Evolutionary conservation across 2,113 vertebrate genomes (phyloP).

Genomic region (Vulpes vulpes): DNA sequence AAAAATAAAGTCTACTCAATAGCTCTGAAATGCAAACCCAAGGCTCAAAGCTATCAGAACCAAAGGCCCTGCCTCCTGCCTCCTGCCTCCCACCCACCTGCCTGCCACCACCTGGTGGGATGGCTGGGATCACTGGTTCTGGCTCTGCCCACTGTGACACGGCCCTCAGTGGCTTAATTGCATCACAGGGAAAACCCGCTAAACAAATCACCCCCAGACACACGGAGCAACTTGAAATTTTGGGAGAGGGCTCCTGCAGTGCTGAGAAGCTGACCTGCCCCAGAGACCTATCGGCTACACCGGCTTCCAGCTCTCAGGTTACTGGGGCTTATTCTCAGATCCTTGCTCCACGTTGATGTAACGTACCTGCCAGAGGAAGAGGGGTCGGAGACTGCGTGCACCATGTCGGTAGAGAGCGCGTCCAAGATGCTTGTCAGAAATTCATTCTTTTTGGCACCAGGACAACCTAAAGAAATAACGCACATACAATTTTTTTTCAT

Average conservation of each 20-base stretch:
- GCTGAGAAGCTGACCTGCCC: too few relatives aligned
- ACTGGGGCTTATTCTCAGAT: accelerated
- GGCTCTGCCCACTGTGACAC: accelerated
- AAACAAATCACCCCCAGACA: accelerated
- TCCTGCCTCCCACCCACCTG: accelerated
- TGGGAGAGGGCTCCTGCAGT: accelerated
- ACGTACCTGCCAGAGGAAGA: constrained; percentile 92
- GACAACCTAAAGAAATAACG: constrained; percentile 92
- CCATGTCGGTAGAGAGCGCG: constrained; percentile 98
- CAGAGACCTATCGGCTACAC: accelerated
- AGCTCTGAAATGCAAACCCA: background rate
- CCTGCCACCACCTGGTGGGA: accelerated
- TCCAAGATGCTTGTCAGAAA: constrained; percentile 98
- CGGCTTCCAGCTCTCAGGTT: accelerated
- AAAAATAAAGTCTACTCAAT: too few relatives aligned
- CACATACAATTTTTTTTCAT: background rate
- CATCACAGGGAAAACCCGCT: background rate
- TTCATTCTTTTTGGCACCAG: constrained; percentile 96
- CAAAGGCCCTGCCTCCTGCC: accelerated
- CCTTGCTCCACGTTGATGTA: accelerated
- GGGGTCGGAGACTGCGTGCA: constrained; percentile 96
- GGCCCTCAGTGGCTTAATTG: accelerated
- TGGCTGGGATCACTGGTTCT: too few relatives aligned
- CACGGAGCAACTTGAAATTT: accelerated
- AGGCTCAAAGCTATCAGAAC: accelerated